Conservation (phyloP, 2,113 vertebrate species). For the Mus spicilegus region DNA sequence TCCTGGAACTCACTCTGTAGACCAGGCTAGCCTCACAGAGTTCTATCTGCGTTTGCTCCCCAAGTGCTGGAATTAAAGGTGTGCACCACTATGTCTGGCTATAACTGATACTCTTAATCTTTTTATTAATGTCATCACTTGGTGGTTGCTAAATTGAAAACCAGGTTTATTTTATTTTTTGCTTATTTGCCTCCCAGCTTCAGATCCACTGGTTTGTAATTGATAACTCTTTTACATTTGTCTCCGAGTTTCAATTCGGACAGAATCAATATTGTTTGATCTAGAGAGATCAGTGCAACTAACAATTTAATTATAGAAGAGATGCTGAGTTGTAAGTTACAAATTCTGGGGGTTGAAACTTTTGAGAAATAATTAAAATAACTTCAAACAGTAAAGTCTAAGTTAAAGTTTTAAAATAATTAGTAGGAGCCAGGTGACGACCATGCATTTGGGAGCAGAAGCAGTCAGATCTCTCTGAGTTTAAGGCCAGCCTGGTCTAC, state of each 20-base stretch:
- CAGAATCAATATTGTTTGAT: constrained; percentile 9
- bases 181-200: background rate
- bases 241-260: constrained; percentile 32
- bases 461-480: too few relatives aligned
- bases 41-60: background rate
- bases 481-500: too few relatives aligned
- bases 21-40: background rate
- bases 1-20: background rate
- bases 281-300: constrained; percentile 32
- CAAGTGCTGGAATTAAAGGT: background rate
- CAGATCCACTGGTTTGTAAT: constrained; percentile 28
- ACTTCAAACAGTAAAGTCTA: background rate
- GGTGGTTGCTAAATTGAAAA: background rate
- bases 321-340: constrained; percentile 37
- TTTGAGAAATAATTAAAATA: constrained; percentile 69
- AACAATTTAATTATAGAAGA: constrained; percentile 65
- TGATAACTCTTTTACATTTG: constrained; percentile 55
- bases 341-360: constrained; percentile 8
- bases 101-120: background rate
- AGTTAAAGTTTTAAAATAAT: constrained; percentile 47
- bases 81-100: background rate
- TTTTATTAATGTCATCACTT: background rate
- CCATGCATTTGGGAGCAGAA: too few relatives aligned
- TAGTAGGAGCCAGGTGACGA: background rate
- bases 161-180: background rate